These are phyloP conservation scores for Belonocnema kinseyi DNA, from an alignment of 1,140 invertebrate genomes.

Conservation along the genomic window DNA sequence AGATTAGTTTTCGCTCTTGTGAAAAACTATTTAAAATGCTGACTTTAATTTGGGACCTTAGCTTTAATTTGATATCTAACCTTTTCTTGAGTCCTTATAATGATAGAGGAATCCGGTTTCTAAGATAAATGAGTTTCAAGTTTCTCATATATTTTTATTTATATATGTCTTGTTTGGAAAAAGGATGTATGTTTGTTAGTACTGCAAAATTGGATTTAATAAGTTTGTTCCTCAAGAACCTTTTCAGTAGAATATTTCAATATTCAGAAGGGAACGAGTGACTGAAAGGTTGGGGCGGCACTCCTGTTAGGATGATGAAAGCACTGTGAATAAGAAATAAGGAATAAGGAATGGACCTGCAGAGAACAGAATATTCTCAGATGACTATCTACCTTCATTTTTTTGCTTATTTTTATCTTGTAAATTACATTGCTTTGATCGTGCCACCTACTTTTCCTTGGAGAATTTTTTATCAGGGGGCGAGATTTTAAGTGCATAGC, in stretches of 20 bases:
- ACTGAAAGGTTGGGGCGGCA: slow-evolving; percentile 30
- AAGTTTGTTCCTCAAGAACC: slow-evolving; percentile 7
- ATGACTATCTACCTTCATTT: slow-evolving; percentile 20
- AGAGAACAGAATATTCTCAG: slow-evolving; percentile 21
- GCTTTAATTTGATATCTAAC: slow-evolving; percentile 1
- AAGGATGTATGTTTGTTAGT: neutral
- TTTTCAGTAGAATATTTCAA: slow-evolving; percentile 21
- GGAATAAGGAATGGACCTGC: slow-evolving; percentile 31
- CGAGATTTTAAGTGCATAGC: neutral
- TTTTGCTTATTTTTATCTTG: slow-evolving; percentile 21
- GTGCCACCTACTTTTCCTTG: slow-evolving; percentile 23
- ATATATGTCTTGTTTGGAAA: neutral
- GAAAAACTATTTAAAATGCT: neutral
- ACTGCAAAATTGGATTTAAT: slow-evolving; percentile 14
- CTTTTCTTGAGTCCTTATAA: neutral
- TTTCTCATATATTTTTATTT: neutral
- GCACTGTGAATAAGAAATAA: slow-evolving; percentile 28
- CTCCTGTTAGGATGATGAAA: slow-evolving; percentile 30
- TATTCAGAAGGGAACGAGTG: slow-evolving; percentile 29
- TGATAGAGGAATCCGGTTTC: slow-evolving; percentile 9
- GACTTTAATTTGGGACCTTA: neutral
- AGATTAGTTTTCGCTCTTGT: slow-evolving; percentile 1
- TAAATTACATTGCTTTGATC: slow-evolving; percentile 18
- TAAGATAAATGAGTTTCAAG: neutral
- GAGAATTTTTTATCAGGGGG: neutral